Evolutionary conservation across 2,888 invertebrate species (phyloP).

Genomic region (Blera fallax): DNA sequence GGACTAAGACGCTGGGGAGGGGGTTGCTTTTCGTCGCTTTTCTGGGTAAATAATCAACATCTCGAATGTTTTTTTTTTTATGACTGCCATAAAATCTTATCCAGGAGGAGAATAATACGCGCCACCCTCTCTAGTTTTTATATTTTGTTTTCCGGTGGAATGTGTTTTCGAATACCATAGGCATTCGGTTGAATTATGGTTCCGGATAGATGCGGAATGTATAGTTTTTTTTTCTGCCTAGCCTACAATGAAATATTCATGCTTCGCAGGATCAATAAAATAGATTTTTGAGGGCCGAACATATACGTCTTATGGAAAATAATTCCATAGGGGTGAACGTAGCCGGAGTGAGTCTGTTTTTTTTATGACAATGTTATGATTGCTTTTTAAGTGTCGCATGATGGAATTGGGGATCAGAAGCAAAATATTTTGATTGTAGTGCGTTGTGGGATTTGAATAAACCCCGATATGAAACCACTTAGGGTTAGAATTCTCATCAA

Average conservation of each 20-base stretch:
- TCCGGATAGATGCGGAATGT: background rate
- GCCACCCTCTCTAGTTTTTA: background rate
- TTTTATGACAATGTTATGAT: background rate
- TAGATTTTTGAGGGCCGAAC: background rate
- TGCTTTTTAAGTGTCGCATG: background rate
- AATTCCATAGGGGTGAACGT: background rate
- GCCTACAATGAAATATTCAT: background rate
- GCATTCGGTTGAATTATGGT: background rate
- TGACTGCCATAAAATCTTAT: slow-evolving; percentile 1
- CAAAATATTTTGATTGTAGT: background rate
- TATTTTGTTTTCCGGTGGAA: background rate
- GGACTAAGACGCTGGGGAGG: background rate
- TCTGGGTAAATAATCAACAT: slow-evolving; percentile 25
- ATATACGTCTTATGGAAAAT: background rate
- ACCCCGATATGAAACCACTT: too few relatives aligned
- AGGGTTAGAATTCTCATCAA: too few relatives aligned
- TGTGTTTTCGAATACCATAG: background rate
- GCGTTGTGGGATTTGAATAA: background rate
- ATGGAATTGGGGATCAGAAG: background rate
- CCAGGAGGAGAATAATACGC: background rate
- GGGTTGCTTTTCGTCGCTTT: background rate
- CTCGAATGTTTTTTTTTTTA: slow-evolving; percentile 15
- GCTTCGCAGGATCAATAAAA: background rate
- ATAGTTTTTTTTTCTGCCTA: background rate
- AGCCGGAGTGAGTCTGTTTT: background rate